Base-by-base conservation (phyloP, 2,888 invertebrate species). In the Zeuzera pyrina region DNA sequence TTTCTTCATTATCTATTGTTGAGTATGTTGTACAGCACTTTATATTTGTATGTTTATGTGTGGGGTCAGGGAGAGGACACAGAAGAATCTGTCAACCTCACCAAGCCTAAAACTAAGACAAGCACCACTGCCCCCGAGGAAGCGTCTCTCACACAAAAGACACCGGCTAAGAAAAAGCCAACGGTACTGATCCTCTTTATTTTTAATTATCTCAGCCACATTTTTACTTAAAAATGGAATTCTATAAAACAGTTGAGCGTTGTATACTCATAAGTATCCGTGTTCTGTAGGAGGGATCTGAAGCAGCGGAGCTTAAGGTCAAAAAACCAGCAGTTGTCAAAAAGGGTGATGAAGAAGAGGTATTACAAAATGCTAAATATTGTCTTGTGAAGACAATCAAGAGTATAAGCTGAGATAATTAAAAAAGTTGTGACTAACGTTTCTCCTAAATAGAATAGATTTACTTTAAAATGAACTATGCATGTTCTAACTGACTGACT, bases 61-160 rank as follows among this genome's bases (percentile, higher is more conserved):
- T 51, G 63, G 62, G 64, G 52, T 42, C 60, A 81, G 81, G 77
- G 64, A 48, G 79, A 79, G 62, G 79, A 81, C 52, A 71, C 72
- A 66, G 70, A 81, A 65, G 60, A 87, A 74, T 77, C 72, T 47
- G 66, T 83, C 56, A 84, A 64, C 55, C 61, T 84, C 48, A 65
- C 69, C 53, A 77, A 79, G 50, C 83, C 83, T 45, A 70, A 69
- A 49, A 72, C 70, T 63, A 84, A 81, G 63, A 81, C 76, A 47
- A 79, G 76, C 67, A 79, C 81, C 35, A 79, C 78, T 38, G 77
- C 81, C 43, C 83, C 81, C 31, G 83, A 78, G 63, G 83, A 83
- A 49, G 83, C 78, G 48, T 64, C 78, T 42, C 77, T 83, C 41
- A 79, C 79, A 49, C 79, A 81, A 77, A 83, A 81, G 61, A 81